Conservation (phyloP, 2,888 invertebrate species). For the Abrostola triplasia region DNA sequence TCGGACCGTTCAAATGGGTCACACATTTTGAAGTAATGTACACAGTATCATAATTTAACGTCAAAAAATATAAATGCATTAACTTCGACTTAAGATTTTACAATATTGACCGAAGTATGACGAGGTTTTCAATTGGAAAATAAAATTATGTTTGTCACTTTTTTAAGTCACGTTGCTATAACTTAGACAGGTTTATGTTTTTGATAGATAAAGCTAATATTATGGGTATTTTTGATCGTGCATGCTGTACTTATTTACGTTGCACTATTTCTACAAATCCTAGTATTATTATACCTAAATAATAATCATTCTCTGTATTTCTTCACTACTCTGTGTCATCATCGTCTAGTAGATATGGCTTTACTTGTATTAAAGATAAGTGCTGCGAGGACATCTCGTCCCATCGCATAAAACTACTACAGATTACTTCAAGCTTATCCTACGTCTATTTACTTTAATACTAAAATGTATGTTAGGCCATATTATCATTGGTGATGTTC, state of each 20-base stretch:
- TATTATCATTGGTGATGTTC: no score
- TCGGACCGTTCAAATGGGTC: slow-evolving; percentile 25
- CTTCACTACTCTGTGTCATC: slow-evolving; percentile 50
- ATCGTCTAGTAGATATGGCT: slow-evolving; percentile 63
- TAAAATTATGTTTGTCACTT: no score
- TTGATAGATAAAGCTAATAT: no score
- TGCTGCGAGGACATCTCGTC: slow-evolving; percentile 63
- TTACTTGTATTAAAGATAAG: slow-evolving; percentile 70
- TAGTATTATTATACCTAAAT: slow-evolving; percentile 1
- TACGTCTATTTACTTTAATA: slow-evolving; percentile 32
- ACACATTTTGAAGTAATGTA: slow-evolving; percentile 7
- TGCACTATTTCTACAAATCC: neutral
- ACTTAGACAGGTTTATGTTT: no score
- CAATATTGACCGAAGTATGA: neutral
- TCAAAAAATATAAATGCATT: neutral
- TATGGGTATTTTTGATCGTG: no score
- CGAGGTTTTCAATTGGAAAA: neutral
- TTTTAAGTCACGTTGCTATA: no score
- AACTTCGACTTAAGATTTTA: neutral
- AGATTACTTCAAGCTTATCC: slow-evolving; percentile 64
- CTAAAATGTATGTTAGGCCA: no score
- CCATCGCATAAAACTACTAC: slow-evolving; percentile 63
- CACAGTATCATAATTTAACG: neutral
- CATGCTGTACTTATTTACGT: neutral
- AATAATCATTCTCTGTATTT: slow-evolving; percentile 13